Conservation (phyloP, 2,888 invertebrate genomes). For the Iselma pallidipennis region DNA sequence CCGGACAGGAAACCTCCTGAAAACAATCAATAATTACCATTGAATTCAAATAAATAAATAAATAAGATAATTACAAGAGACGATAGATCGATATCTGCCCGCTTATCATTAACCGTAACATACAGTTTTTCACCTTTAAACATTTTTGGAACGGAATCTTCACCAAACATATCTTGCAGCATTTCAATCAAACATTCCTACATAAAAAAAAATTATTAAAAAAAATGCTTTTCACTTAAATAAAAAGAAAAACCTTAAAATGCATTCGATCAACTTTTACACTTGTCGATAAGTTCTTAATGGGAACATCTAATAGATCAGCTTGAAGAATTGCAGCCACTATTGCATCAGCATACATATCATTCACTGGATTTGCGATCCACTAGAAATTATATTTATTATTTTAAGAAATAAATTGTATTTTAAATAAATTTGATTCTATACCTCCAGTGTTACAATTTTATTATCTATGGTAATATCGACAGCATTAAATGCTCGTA, state of each 20-base stretch:
- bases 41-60: not conserved
- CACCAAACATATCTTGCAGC: constrained; percentile 94
- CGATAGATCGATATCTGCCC: constrained; percentile 82
- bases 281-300: constrained; percentile 64
- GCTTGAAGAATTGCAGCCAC: constrained; percentile 87
- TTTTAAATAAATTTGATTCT: constrained; percentile 56
- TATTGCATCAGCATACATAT: constrained; percentile 98
- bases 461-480: constrained; percentile 81
- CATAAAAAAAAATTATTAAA: constrained; percentile 33
- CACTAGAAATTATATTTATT: constrained; percentile 66
- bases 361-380: constrained; percentile 92
- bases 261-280: constrained; percentile 87
- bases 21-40: constrained; percentile 36
- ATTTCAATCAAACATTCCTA: constrained; percentile 87
- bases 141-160: constrained; percentile 89
- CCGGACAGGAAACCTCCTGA: constrained; percentile 78
- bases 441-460: constrained; percentile 81
- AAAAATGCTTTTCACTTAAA: constrained; percentile 7
- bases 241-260: constrained; percentile 67
- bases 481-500: constrained; percentile 81
- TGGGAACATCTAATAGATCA: constrained; percentile 67
- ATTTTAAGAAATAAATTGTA: constrained; percentile 4
- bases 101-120: constrained; percentile 82
- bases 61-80: constrained; percentile 63
- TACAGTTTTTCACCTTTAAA: constrained; percentile 88